Conservation (phyloP, 1,140 invertebrate genomes). For the Listronotus oregonensis region DNA sequence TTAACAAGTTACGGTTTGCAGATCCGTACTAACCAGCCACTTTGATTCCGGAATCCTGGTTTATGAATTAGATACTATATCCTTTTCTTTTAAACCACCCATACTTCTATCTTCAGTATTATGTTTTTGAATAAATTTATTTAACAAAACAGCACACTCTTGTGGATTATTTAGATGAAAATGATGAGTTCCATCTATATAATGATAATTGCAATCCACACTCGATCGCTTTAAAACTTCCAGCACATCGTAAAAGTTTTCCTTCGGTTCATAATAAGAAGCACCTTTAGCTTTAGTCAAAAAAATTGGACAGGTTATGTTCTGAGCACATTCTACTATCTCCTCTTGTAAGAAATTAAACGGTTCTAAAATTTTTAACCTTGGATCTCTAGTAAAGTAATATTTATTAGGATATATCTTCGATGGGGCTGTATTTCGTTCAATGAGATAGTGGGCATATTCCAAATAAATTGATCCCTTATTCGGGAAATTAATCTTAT, state of each 20-base stretch:
- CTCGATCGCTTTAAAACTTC: slow-evolving; percentile 61
- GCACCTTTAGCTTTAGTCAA: slow-evolving; percentile 60
- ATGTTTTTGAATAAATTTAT: slow-evolving; percentile 64
- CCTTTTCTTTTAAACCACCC: slow-evolving; percentile 40
- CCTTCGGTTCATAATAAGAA: slow-evolving; percentile 61
- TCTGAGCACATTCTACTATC: slow-evolving; percentile 54
- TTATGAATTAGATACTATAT: too few species aligned
- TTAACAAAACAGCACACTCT: slow-evolving; percentile 61
- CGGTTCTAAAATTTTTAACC: slow-evolving; percentile 40
- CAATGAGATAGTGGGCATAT: slow-evolving; percentile 57
- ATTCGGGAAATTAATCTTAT: slow-evolving; percentile 38
- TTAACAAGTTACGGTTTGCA: too few species aligned
- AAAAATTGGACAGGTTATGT: slow-evolving; percentile 43
- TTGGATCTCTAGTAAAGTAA: slow-evolving; percentile 61
- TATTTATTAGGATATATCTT: slow-evolving; percentile 62
- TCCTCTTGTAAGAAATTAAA: slow-evolving; percentile 32
- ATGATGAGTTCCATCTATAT: slow-evolving; percentile 74
- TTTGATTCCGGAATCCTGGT: too few species aligned
- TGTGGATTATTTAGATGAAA: slow-evolving; percentile 73
- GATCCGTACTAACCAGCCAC: too few species aligned
- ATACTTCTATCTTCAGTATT: slow-evolving; percentile 37
- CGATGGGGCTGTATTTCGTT: slow-evolving; percentile 62
- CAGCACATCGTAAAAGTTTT: slow-evolving; percentile 61
- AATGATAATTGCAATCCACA: slow-evolving; percentile 64
- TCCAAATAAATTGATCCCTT: slow-evolving; percentile 42